phyloP scores from a whole-genome alignment of 2,888 invertebrate genomes.

The Idaea biselata region DNA sequence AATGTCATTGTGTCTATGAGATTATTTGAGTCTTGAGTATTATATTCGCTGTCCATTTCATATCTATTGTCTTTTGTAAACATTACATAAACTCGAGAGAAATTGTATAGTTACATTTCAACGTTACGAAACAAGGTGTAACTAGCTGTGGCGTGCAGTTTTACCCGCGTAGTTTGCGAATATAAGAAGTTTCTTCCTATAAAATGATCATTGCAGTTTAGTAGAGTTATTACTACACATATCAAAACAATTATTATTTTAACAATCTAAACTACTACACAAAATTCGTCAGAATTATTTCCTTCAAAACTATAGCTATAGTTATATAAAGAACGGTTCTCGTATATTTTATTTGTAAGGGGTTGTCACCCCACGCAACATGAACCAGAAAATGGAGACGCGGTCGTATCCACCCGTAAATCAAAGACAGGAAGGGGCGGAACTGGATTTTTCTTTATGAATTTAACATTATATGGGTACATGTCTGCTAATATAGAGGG shows the following conservation, averaged over 20 bases:
- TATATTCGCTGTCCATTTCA: background rate
- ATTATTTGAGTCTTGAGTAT: too few relatives aligned
- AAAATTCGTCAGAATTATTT: too few relatives aligned
- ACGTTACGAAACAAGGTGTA: background rate
- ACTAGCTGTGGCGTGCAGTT: background rate
- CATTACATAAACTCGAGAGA: background rate
- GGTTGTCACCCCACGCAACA: conserved; percentile 58
- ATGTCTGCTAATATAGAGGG: background rate
- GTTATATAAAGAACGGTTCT: background rate
- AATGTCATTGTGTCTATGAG: background rate
- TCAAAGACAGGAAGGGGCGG: conserved; percentile 64
- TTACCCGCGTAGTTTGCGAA: background rate
- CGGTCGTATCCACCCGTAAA: conserved; percentile 55
- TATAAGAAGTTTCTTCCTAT: too few relatives aligned
- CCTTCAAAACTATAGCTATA: background rate
- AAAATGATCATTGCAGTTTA: too few relatives aligned
- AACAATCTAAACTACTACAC: too few relatives aligned
- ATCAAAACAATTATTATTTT: too few relatives aligned
- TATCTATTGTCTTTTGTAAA: background rate
- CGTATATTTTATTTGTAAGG: conserved; percentile 22
- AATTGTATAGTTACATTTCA: background rate
- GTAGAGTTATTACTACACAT: too few relatives aligned
- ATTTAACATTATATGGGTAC: conserved; percentile 40
- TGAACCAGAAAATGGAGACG: conserved; percentile 64
- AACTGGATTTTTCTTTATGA: conserved; percentile 41